Percentiles rank a stretch among this genome's conserved stretches.
Conservation (phyloP, 1,140 invertebrate species). For the Notospermus geniculatus region DNA sequence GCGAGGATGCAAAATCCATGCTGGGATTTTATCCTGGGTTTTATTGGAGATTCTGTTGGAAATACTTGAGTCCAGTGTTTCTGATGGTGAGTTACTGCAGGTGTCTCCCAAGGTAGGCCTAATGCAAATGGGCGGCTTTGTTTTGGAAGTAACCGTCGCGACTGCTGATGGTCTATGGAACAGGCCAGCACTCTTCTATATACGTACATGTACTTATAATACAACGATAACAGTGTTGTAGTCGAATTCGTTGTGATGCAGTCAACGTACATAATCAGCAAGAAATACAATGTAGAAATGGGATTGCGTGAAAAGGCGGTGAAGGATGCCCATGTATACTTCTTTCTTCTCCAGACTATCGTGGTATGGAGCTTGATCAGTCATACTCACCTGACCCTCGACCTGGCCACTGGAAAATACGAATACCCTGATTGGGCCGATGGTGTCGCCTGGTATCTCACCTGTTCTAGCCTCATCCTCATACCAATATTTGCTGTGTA, state of each 20-base stretch:
- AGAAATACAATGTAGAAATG: too few relatives aligned
- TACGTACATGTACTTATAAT: too few relatives aligned
- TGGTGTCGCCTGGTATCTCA: constrained; percentile 69
- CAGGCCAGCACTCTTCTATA: too few relatives aligned
- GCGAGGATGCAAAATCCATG: constrained; percentile 76
- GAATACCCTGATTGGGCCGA: constrained; percentile 72
- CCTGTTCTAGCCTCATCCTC: constrained; percentile 62
- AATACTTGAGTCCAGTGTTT: constrained; percentile 67
- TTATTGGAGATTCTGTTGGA: constrained; percentile 82
- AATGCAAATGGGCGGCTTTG: too few relatives aligned
- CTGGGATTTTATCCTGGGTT: constrained; percentile 66
- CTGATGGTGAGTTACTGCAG: constrained; percentile 59
- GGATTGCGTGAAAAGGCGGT: too few relatives aligned
- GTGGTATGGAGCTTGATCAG: constrained; percentile 71
- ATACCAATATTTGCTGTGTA: constrained; percentile 62
- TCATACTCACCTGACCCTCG: constrained; percentile 67
- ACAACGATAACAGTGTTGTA: background rate
- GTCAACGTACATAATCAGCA: too few relatives aligned
- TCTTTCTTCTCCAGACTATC: constrained; percentile 62
- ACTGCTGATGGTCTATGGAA: too few relatives aligned
- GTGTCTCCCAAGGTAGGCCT: background rate
- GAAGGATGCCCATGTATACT: too few relatives aligned
- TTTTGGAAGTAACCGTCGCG: too few relatives aligned
- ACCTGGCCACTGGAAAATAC: constrained; percentile 57
- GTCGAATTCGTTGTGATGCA: background rate